Evolutionary conservation across 2,113 vertebrate genomes (phyloP).

Genomic region (Eurystomus gularis): DNA sequence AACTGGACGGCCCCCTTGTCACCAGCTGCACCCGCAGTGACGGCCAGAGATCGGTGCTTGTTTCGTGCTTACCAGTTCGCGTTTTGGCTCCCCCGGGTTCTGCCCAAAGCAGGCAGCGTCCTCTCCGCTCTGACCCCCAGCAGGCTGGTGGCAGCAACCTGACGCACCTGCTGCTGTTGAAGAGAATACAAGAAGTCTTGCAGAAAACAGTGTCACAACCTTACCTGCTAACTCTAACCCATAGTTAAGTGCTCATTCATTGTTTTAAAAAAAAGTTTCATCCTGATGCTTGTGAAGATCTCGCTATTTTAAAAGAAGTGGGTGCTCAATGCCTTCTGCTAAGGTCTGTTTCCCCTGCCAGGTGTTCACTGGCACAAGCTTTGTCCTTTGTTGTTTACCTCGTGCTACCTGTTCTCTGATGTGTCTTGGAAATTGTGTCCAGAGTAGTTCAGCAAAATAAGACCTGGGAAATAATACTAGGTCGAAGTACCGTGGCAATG

Average conservation of each 20-base stretch:
- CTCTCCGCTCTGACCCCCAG: background rate
- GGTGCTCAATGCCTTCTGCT: background rate
- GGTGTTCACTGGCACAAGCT: background rate
- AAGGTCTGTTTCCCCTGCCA: background rate
- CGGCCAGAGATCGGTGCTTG: rapidly evolving
- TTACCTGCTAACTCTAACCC: background rate
- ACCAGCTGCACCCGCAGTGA: rapidly evolving
- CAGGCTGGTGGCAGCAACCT: background rate
- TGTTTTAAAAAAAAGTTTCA: background rate
- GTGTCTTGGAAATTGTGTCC: background rate
- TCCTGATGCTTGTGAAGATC: background rate
- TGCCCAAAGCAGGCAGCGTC: background rate
- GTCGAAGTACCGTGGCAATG: background rate
- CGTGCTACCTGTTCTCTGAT: background rate
- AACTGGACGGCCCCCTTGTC: rapidly evolving
- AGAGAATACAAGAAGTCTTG: background rate
- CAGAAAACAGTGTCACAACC: background rate
- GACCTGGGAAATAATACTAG: background rate
- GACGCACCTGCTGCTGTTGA: background rate
- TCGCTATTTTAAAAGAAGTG: background rate
- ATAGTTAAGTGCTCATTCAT: background rate
- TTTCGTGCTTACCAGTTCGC: rapidly evolving
- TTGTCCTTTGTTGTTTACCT: background rate
- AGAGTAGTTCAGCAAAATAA: background rate
- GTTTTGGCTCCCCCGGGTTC: background rate